Percentiles rank a stretch among this genome's conserved stretches.
Conservation (phyloP, 2,888 invertebrate genomes). For the Noctua fimbriata region DNA sequence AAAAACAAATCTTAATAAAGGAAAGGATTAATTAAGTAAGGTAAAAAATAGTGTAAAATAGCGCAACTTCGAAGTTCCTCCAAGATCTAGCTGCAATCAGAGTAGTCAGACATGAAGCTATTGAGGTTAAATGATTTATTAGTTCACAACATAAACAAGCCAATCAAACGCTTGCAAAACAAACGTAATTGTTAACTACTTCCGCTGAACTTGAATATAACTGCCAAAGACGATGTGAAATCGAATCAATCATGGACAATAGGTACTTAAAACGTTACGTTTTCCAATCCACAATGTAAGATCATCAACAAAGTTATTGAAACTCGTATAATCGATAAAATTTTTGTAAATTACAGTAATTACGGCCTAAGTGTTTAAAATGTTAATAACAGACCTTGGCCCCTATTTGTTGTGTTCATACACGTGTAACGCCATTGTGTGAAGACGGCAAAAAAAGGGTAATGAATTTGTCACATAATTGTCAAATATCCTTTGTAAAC, state of each 20-base stretch:
- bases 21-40: not conserved
- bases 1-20: no score
- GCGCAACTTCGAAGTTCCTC: not conserved
- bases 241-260: constrained; percentile 23
- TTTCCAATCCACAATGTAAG: not conserved
- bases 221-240: constrained; percentile 31
- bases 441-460: not conserved
- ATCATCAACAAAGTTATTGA: not conserved
- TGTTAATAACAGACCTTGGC: not conserved
- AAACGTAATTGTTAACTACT: constrained; percentile 4
- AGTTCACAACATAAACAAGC: constrained; percentile 1
- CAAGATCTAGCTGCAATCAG: not conserved
- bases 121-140: not conserved
- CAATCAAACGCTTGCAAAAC: constrained; percentile 2
- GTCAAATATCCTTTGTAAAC: not conserved
- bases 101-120: not conserved
- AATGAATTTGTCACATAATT: constrained; percentile 9
- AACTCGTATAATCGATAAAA: not conserved
- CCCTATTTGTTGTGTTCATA: not conserved
- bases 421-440: not conserved
- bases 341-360: not conserved
- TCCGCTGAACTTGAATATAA: constrained; percentile 41
- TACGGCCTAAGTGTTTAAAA: not conserved
- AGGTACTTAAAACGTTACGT: constrained; percentile 2
- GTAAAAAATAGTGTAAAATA: not conserved